Base-by-base conservation (phyloP, 2,888 invertebrate genomes). In the Minunthozetes semirufus region DNA sequence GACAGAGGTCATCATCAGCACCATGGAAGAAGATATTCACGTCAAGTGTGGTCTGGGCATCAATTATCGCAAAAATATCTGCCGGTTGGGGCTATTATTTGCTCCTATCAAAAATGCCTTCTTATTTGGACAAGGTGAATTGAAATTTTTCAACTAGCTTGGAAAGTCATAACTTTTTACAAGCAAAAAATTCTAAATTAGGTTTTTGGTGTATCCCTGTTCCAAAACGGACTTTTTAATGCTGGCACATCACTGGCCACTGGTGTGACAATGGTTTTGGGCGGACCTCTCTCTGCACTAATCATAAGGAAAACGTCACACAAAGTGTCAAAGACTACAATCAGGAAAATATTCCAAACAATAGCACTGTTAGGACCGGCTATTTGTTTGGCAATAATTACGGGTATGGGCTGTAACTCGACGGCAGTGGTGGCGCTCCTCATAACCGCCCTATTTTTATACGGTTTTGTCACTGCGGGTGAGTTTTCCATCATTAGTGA, bases 341-440 rank as follows among this genome's bases (percentile, higher is more conserved):
- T 74, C 8, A n/a, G 74, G 3, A 74, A 74, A 42, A 22, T 74
- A 53, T 70, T 70, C 11, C 53, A 74, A 59, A 9, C 48, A 4
- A 70, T 56, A 72, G 76, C 73, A 0, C 27, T 78, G 74, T 13
- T 76, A 3, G 78, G 77, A 2, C 77, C 78, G 13, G 78, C 78
- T 13, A 33, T 75, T 29, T 75, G 75, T 63, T 53, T 76, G 6
- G 46, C 48, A 2, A 19, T 75, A 11, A 56, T 72, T 9, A 38
- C 74, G 17, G 66, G 27, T 17, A 19, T 46, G 25, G 66, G 70
- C 15, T n/a, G 50, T 29, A 42, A 74, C n/a, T 11, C 29, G 5
- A 72, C 25, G 13, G 42, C 61, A 17, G 61, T 72, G 0, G 25
- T 74, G 0, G 29, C 15, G 13, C 17, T 76, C 13, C 22, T 76